Base-by-base conservation (phyloP, 2,113 vertebrate genomes). In the Caracal caracal region DNA sequence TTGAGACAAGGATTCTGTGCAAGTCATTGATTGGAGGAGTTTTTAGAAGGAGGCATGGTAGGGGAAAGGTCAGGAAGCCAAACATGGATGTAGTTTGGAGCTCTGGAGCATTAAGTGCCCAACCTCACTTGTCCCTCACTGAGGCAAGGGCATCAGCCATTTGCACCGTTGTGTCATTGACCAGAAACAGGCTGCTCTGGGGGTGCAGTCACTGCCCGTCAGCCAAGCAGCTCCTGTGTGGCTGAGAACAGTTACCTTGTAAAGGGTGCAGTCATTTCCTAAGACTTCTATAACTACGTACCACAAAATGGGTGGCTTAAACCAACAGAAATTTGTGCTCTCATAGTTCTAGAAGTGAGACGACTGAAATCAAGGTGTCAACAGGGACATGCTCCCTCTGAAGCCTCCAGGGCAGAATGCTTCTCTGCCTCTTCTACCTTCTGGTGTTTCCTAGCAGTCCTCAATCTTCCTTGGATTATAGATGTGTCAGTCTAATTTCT, bases 51-150 rank as follows among this genome's bases (percentile, higher is more conserved):
- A 78, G n/a, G 10, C 11, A 75, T 33, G 16, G 17, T 6, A 49
- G 1, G 13, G 37, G 7, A 35, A 87, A 40, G 37, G 30, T 24
- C 51, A 53, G 15, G 75, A 71, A 19, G 24, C 15, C 20, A 89
- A 84, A 19, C 3, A 12, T 35, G 3, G 30, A 24, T 61, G 11
- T 19, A 73, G 28, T 15, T 70, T 22, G 4, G 24, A 28, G 2
- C 16, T 88, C 43, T 33, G 10, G 37, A 65, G 33, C 59, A 90
- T 19, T 76, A 1, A 80, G 4, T 19, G 17, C 2, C 49, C 19
- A 49, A 40, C 6, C 37, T 35, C 33, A 24, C 63, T 3, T 1
- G 33, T n/a, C n/a, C 28, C 20, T 43, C 35, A 37, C 0, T 6
- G 30, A 80, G 49, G 49, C 17, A 53, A 68, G 24, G n/a, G 35